Evolutionary conservation across 2,888 invertebrate genomes (phyloP).

Genomic region (Physocephala rufipes): DNA sequence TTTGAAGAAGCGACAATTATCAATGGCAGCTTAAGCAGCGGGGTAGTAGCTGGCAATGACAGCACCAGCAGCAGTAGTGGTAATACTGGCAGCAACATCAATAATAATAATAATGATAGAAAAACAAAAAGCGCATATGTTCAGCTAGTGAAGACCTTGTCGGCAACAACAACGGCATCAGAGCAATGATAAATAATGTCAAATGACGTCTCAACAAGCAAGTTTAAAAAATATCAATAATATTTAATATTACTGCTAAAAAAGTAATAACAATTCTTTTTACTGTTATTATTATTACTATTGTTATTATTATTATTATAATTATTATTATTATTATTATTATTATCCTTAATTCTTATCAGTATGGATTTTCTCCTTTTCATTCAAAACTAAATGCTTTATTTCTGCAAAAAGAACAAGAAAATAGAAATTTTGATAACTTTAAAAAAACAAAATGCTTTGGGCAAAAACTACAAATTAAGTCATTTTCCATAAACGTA

Average conservation of each 20-base stretch:
- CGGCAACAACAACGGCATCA: conserved; percentile 16
- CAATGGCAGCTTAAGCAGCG: too few relatives aligned
- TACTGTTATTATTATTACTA: not conserved
- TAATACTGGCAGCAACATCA: conserved; percentile 7
- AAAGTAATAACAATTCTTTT: conserved; percentile 4
- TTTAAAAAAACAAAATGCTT: too few relatives aligned
- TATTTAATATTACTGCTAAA: not conserved
- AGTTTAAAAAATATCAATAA: conserved; percentile 30
- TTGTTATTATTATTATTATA: conserved; percentile 21
- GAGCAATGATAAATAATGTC: too few relatives aligned
- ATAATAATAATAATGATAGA: conserved; percentile 29
- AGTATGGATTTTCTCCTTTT: not conserved
- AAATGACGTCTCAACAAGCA: conserved; percentile 31
- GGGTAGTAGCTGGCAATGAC: too few relatives aligned
- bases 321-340: conserved; percentile 2
- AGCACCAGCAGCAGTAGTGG: conserved; percentile 36
- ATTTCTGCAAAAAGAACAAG: too few relatives aligned
- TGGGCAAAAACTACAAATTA: too few relatives aligned
- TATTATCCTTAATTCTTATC: not conserved
- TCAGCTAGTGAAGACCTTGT: not conserved
- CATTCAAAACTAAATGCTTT: too few relatives aligned
- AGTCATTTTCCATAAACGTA: too few relatives aligned
- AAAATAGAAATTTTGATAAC: not conserved
- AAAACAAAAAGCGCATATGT: not conserved
- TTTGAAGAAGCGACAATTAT: too few relatives aligned